Base-by-base conservation (phyloP, 2,888 invertebrate genomes). In the Patella ulyssiponensis region DNA sequence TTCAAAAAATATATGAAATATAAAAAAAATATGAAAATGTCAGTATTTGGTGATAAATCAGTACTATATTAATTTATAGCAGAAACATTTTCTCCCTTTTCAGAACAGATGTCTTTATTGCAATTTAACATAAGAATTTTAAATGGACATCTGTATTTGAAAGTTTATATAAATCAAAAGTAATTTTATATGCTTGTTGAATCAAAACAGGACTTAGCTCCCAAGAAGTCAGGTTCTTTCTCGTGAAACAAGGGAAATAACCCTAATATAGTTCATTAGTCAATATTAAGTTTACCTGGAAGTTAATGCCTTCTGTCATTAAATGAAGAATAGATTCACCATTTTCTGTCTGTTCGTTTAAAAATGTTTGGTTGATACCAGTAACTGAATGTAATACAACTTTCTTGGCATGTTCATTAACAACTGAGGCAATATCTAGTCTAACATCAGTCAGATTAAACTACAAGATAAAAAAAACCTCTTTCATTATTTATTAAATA, bases 271-370 rank as follows among this genome's bases (percentile, higher is more conserved):
- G 27, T 23, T 72, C 17, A 20, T 33, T 17, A 23, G 15, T 51
- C 20, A 20, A 72, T 72, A 2, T 44, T 15, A 69, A 12, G 73
- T 84, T 81, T 81, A 94, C 94, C 74, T 94, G 93, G 77, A 99
- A 95, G 89, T 99, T 99, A 74, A 98, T 95, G 4, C 99, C 99
- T 89, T 99, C 99, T 0, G 99, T 99, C 92, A 96, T 96, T 0
- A 99, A 93, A 75, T 86, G 88, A 81, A 94, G 94, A 53, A 86
- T 85, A 52, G 77, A 71, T 20, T 86, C 86, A 23, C 84, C 75
- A 20, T 84, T 76, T 52, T 86, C 88, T 52, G 89, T 88, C 71
- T 91, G 91, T 73, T 92, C 91, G 81, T 95, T 95, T 0, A 96
- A 95, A 77, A 98, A 96, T 0, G 97, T 97, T 78, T 96, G 94